These are phyloP conservation scores for Thamnophis sirtalis DNA, from an alignment of 2,113 vertebrate species.

Conservation along the genomic window DNA sequence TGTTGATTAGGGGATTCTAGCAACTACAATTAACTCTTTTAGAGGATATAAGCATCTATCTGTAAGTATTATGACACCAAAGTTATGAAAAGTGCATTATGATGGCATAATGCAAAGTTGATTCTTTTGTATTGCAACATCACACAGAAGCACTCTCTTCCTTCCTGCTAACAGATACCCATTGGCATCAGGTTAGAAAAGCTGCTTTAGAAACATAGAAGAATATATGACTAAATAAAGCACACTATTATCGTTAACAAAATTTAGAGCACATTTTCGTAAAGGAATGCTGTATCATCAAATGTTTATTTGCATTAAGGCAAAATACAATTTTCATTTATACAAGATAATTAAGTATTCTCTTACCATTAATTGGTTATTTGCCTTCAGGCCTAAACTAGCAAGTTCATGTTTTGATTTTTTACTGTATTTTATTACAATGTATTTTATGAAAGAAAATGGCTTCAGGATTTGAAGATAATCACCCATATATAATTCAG, in stretches of 20 bases:
- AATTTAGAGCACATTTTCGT: not conserved
- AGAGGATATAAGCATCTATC: not conserved
- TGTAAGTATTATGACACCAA: not conserved
- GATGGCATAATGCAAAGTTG: not conserved
- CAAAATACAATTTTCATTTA: not conserved
- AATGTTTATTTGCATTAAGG: not conserved
- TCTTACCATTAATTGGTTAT: not conserved
- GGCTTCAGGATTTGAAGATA: not conserved
- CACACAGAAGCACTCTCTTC: not conserved
- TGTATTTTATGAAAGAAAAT: slow-evolving; percentile 11
- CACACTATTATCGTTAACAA: not conserved
- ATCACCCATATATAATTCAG: not conserved
- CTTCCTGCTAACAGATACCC: not conserved
- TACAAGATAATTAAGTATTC: not conserved
- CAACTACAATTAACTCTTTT: not conserved
- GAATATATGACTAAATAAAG: not conserved
- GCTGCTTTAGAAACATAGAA: not conserved
- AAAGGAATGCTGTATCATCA: not conserved
- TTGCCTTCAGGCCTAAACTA: not conserved
- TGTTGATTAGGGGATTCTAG: not conserved
- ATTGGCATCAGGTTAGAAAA: not conserved
- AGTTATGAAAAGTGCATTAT: not conserved
- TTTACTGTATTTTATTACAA: not conserved
- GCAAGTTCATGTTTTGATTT: not conserved
- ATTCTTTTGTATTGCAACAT: not conserved